phyloP scores from a whole-genome alignment of 2,888 invertebrate species.

The Ganaspis brasiliensis region DNA sequence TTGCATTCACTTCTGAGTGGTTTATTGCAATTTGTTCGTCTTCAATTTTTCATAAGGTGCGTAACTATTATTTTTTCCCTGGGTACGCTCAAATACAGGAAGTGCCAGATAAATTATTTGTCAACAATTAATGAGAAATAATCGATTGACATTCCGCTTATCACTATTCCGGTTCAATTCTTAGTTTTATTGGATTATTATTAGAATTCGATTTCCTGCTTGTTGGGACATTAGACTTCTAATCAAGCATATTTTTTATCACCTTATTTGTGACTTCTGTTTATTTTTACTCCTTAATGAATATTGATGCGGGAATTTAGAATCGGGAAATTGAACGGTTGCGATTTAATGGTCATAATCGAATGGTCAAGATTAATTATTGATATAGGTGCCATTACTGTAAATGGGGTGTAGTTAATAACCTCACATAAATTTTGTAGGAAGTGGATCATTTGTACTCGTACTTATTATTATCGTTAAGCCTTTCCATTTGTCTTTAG shows the following conservation, averaged over 20 bases:
- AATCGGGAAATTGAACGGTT: conserved; percentile 7
- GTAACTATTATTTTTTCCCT: neutral
- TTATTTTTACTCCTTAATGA: conserved; percentile 15
- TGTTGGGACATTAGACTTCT: conserved; percentile 15
- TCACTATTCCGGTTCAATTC: conserved; percentile 34
- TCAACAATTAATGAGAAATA: conserved; percentile 41
- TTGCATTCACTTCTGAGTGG: conserved; percentile 1
- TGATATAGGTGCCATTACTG: too few species aligned
- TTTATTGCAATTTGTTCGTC: conserved; percentile 7
- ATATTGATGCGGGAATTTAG: conserved; percentile 8
- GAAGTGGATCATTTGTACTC: too few species aligned
- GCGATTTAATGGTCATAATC: neutral
- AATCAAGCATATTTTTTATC: conserved; percentile 1
- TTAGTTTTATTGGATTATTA: conserved; percentile 39
- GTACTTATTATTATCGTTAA: too few species aligned
- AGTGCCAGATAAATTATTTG: conserved; percentile 31
- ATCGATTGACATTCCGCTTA: conserved; percentile 35
- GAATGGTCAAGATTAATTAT: neutral
- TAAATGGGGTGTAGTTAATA: too few species aligned
- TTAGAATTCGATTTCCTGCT: conserved; percentile 25
- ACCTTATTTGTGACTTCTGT: neutral
- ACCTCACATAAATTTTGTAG: too few species aligned
- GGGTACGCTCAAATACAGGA: neutral
- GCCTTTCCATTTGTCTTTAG: too few species aligned
- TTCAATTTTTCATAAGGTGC: neutral